A percentile compares a stretch with the other conserved stretches of the same genome.
phyloP scores from a whole-genome alignment of 2,113 vertebrate species.

The Channa argus region DNA sequence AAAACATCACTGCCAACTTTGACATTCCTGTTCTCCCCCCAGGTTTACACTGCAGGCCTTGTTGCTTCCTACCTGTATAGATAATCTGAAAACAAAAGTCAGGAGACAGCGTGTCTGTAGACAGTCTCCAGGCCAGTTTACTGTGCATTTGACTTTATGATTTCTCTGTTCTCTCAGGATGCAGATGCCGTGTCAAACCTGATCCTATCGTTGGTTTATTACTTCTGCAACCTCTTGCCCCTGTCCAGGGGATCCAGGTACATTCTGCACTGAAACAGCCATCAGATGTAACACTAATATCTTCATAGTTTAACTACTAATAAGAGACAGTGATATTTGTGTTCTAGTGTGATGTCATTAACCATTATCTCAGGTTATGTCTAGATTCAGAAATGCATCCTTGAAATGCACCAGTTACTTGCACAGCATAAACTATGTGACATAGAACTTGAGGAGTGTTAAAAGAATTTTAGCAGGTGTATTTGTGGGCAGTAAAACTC shows the following conservation, averaged over 20 bases:
- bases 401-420: not conserved
- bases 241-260: slow-evolving; percentile 97
- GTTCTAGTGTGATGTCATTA: not conserved
- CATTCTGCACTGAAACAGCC: not conserved
- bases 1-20: not conserved
- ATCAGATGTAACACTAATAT: not conserved
- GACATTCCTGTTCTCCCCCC: not conserved
- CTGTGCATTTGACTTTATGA: not conserved
- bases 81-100: not conserved
- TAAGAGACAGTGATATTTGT: not conserved
- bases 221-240: slow-evolving; percentile 99
- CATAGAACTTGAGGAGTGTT: not conserved
- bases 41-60: no score
- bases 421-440: not conserved
- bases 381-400: not conserved
- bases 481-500: not conserved
- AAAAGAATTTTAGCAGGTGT: not conserved
- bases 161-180: slow-evolving; percentile 83
- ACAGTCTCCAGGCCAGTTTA: not conserved
- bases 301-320: not conserved
- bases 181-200: slow-evolving; percentile 96
- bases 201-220: slow-evolving; percentile 96
- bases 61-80: not conserved
- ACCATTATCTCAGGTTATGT: no score
- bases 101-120: not conserved